These are phyloP conservation scores for Arnoldichthys spilopterus DNA, from an alignment of 2,797 vertebrate genomes.

Conservation along the genomic window DNA sequence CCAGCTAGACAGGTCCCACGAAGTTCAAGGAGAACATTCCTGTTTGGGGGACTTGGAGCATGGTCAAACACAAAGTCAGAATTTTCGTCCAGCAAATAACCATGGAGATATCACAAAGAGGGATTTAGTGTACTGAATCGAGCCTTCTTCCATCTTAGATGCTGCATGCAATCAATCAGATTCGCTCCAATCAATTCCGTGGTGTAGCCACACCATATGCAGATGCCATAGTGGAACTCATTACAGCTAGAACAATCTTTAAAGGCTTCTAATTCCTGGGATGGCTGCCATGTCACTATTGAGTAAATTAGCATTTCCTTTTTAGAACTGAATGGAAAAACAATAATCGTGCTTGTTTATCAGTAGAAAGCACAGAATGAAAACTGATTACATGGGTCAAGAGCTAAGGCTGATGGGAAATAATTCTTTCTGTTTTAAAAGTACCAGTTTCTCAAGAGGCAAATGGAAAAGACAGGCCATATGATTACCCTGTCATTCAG, in stretches of 20 bases:
- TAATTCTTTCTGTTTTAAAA: neutral
- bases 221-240: neutral
- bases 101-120: slow-evolving; percentile 12
- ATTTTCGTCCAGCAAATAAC: slow-evolving; percentile 9
- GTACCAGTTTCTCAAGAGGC: neutral
- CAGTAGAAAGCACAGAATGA: neutral
- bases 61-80: slow-evolving; percentile 9
- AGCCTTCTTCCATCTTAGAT: slow-evolving; percentile 27
- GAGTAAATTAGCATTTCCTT: neutral
- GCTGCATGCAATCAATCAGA: slow-evolving; percentile 30
- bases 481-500: neutral
- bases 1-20: neutral
- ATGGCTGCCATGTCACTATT: slow-evolving; percentile 8
- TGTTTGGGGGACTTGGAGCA: neutral
- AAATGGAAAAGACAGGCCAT: neutral
- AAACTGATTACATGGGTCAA: neutral
- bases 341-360: slow-evolving; percentile 19
- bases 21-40: neutral
- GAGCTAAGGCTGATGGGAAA: neutral
- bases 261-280: slow-evolving; percentile 1
- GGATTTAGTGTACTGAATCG: slow-evolving; percentile 25
- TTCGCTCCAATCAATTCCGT: slow-evolving; percentile 25
- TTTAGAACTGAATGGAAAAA: neutral
- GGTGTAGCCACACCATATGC: neutral
- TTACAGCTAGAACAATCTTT: neutral